These are phyloP conservation scores for Dendrophyllia cribrosa DNA, from an alignment of 64 coral and sea anemone species.

Conservation along the genomic window DNA sequence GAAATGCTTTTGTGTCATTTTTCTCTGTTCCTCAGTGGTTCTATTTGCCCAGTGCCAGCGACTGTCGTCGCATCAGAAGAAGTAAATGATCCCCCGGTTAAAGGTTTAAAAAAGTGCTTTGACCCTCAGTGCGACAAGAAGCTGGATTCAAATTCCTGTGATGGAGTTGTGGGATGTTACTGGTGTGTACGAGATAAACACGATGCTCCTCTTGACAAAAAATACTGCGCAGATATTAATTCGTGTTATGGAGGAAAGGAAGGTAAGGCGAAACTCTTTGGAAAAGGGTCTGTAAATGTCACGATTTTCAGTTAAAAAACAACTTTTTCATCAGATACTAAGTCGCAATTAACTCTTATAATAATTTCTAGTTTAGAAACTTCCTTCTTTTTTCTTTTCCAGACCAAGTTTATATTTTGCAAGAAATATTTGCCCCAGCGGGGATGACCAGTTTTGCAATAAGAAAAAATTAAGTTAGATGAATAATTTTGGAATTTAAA, in stretches of 20 bases:
- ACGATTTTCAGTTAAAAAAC: too few species aligned
- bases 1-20: neutral
- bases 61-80: neutral
- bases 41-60: conserved; percentile 22
- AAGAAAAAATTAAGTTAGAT: too few species aligned
- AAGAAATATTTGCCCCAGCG: too few species aligned
- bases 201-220: neutral
- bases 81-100: neutral
- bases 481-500: too few species aligned
- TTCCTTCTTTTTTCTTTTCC: too few species aligned
- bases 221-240: neutral
- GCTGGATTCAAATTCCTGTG: neutral
- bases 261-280: neutral
- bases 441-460: too few species aligned
- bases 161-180: conserved; percentile 25
- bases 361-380: too few species aligned
- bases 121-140: conserved; percentile 18
- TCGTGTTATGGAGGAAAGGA: neutral
- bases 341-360: too few species aligned
- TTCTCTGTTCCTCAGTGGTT: neutral
- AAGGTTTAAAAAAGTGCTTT: conserved; percentile 5
- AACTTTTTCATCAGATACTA: too few species aligned
- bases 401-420: too few species aligned
- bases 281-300: too few species aligned
- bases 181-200: neutral